Evolutionary conservation across 35 echinoderm and acorn worm genomes (phyloP), one percentile per base, ranked within the genome.

Genomic region (Acanthaster planci): DNA sequence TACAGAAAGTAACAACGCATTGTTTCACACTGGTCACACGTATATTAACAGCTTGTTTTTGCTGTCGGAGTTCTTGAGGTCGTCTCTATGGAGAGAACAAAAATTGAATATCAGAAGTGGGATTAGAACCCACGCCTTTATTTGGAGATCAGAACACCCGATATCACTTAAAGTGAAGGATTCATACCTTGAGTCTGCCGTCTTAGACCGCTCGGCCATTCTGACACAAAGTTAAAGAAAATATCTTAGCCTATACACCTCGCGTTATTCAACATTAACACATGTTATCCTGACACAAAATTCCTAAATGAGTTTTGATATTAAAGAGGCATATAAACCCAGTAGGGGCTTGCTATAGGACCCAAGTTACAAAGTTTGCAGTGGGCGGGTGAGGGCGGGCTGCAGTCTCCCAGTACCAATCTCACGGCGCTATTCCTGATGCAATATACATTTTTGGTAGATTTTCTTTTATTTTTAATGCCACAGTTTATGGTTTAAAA

Each of bases 191-290:
- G 60, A 67, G 60, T 67, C 60, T 67, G 60, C 17, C 60, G 60
- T 22, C 60, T 67, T 67, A 67, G 60, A 67, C 60, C 60, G 60
- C 60, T 67, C 60, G 60, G 60, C 64, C 64, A 72, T 72, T 34
- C 57, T 67, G 60, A 67, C 60, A 67, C 60, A 22, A 67, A 9
- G 27, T 26, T 9, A 67, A 47, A 4, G 60, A 7, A 8, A 67
- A 1, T 0, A 67, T 31, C 23, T 8, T n/a, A 27, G 19, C 6
- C 19, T 30, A 22, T 8, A 0, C 8, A 8, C 7, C 30, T 31
- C 10, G 23, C 6, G 64, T 1, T 10, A 72, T 4, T 27, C 30
- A 31, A 8, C n/a, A n/a, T n/a, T n/a, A n/a, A n/a, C n/a, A n/a
- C n/a, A n/a, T n/a, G n/a, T n/a, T n/a, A n/a, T n/a, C n/a, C n/a